phyloP scores from a whole-genome alignment of 1,140 invertebrate species.

The Tyrophagus putrescentiae region DNA sequence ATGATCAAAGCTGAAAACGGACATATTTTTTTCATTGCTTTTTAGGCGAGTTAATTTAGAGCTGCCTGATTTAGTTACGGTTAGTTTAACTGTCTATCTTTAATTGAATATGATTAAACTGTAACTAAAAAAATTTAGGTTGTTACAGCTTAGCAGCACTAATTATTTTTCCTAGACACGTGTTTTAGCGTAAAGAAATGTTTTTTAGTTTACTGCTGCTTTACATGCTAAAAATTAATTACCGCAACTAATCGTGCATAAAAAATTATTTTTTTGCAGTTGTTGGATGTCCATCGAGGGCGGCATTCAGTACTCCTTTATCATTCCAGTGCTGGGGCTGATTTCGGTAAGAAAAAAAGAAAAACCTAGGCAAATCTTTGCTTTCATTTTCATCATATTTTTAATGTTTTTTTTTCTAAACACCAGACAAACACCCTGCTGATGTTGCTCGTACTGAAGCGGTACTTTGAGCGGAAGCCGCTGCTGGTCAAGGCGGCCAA shows the following conservation, averaged over 20 bases:
- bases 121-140: too few relatives aligned
- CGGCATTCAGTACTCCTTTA: conserved; percentile 53
- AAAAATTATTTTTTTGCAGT: conserved; percentile 24
- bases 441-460: conserved; percentile 33
- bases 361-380: background rate
- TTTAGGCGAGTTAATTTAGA: too few relatives aligned
- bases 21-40: too few relatives aligned
- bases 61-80: too few relatives aligned
- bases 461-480: conserved; percentile 30
- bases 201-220: conserved; percentile 10
- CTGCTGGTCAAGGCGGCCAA: too few relatives aligned
- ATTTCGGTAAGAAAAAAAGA: conserved; percentile 39
- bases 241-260: too few relatives aligned
- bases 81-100: too few relatives aligned
- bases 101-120: too few relatives aligned
- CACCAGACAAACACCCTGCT: conserved; percentile 36
- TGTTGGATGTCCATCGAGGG: conserved; percentile 56
- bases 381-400: background rate
- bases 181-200: too few relatives aligned
- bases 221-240: background rate
- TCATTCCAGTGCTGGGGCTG: conserved; percentile 47
- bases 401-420: conserved; percentile 12
- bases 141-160: too few relatives aligned
- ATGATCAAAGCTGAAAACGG: too few relatives aligned
- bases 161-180: too few relatives aligned